Evolutionary conservation across 1,140 invertebrate genomes (phyloP).

Genomic region (Heliconius melpomene): DNA sequence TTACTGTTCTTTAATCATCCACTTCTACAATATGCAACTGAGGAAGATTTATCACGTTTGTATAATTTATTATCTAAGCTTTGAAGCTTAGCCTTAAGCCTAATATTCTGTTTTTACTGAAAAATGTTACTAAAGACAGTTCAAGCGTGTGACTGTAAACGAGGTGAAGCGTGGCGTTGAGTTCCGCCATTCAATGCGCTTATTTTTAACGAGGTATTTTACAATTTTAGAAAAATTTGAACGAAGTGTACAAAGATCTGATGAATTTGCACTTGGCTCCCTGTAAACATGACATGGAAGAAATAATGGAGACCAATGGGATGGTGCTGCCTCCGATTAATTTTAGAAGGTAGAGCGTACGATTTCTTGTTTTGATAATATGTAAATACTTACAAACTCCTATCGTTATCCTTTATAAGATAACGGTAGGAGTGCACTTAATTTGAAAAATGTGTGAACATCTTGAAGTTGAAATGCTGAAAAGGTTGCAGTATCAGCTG

Average conservation of each 20-base stretch:
- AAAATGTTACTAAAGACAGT: background rate
- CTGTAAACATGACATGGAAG: constrained; percentile 67
- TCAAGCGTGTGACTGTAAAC: too few relatives aligned
- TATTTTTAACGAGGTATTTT: too few relatives aligned
- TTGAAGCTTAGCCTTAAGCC: too few relatives aligned
- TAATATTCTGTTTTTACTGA: background rate
- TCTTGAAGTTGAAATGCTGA: too few relatives aligned
- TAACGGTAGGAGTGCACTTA: too few relatives aligned
- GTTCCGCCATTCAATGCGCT: too few relatives aligned
- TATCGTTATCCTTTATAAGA: too few relatives aligned
- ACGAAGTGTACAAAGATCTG: constrained; percentile 60
- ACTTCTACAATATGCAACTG: constrained; percentile 77
- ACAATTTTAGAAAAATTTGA: constrained; percentile 57
- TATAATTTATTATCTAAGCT: background rate
- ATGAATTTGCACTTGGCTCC: constrained; percentile 62
- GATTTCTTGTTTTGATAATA: background rate
- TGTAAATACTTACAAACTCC: background rate
- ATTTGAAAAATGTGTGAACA: too few relatives aligned
- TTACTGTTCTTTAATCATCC: constrained; percentile 78
- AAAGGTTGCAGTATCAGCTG: too few relatives aligned
- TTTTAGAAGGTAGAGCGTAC: constrained; percentile 56
- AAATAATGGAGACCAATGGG: constrained; percentile 65
- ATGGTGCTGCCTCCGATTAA: constrained; percentile 60
- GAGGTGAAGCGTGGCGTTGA: too few relatives aligned
- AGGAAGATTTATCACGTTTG: constrained; percentile 68